phyloP scores from a whole-genome alignment of 2,113 vertebrate genomes.

The Ivindomyrus marchei region DNA sequence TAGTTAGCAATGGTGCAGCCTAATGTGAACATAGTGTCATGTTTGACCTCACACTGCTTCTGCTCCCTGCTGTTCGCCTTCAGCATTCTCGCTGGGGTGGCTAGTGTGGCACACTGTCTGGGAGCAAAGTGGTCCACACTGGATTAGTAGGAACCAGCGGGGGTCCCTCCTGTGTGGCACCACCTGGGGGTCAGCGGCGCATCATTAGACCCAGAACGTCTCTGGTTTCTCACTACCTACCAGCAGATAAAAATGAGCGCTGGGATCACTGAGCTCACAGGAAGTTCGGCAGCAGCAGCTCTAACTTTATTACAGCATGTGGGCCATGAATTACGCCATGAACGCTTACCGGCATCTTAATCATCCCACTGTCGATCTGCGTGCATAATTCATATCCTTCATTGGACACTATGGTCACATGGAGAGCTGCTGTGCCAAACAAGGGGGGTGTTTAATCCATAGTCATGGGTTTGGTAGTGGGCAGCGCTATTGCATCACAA shows the following conservation, averaged over 20 bases:
- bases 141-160: slow-evolving; percentile 6
- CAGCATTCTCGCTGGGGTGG: not conserved
- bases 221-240: slow-evolving; percentile 8
- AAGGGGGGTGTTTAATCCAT: not conserved
- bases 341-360: not conserved
- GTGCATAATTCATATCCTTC: not conserved
- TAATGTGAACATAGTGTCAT: not conserved
- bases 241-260: slow-evolving; percentile 12
- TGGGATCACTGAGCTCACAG: not conserved
- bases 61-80: slow-evolving; percentile 8
- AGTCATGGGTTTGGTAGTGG: not conserved
- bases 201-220: slow-evolving; percentile 18
- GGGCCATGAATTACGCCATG: slow-evolving; percentile 14
- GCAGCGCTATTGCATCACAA: not conserved
- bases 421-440: not conserved
- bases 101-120: not conserved
- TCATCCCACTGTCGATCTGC: not conserved
- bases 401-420: not conserved
- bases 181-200: not conserved
- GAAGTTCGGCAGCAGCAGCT: not conserved
- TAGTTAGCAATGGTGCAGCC: not conserved
- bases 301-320: slow-evolving; percentile 10
- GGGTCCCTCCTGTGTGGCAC: slow-evolving; percentile 6
- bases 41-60: not conserved
- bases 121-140: not conserved